Conservation (phyloP, 2,888 invertebrate genomes). For the Eledona agricola region DNA sequence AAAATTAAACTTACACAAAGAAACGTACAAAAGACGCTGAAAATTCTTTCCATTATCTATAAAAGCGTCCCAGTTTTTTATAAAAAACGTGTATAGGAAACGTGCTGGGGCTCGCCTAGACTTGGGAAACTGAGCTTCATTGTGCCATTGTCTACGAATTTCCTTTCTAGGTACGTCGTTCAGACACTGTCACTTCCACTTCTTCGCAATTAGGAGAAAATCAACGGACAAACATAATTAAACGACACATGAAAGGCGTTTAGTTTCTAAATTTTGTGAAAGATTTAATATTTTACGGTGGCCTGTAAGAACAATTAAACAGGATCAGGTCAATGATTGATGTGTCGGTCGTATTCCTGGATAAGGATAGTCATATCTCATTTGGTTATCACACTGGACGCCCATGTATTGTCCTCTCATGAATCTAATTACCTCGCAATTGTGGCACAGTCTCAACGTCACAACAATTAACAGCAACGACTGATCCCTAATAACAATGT, state of each 20-base stretch:
- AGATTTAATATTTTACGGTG: too few relatives aligned
- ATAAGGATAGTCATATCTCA: slow-evolving; percentile 34
- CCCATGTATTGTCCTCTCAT: slow-evolving; percentile 43
- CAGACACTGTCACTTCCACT: slow-evolving; percentile 45
- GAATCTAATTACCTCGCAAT: slow-evolving; percentile 51
- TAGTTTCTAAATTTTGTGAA: too few relatives aligned
- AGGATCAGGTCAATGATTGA: slow-evolving; percentile 31
- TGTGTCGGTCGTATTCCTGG: slow-evolving; percentile 27
- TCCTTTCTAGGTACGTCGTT: slow-evolving; percentile 42
- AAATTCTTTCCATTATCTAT: slow-evolving; percentile 45
- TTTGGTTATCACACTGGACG: slow-evolving; percentile 44
- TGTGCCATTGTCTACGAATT: slow-evolving; percentile 49
- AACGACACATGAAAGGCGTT: too few relatives aligned
- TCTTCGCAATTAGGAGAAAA: too few relatives aligned
- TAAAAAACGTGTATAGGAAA: slow-evolving; percentile 37
- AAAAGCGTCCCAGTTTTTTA: slow-evolving; percentile 38
- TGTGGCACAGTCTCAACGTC: slow-evolving; percentile 43
- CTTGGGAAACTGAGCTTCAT: slow-evolving; percentile 35
- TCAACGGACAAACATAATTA: too few relatives aligned
- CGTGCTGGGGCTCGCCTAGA: slow-evolving; percentile 30
- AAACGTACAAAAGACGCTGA: slow-evolving; percentile 41
- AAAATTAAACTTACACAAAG: slow-evolving; percentile 41
- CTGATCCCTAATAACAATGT: slow-evolving; percentile 42
- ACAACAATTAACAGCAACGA: slow-evolving; percentile 49
- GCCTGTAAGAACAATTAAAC: slow-evolving; percentile 26